Evolutionary conservation across 2,113 vertebrate species (phyloP).

Genomic region (Triplophysa rosa): DNA sequence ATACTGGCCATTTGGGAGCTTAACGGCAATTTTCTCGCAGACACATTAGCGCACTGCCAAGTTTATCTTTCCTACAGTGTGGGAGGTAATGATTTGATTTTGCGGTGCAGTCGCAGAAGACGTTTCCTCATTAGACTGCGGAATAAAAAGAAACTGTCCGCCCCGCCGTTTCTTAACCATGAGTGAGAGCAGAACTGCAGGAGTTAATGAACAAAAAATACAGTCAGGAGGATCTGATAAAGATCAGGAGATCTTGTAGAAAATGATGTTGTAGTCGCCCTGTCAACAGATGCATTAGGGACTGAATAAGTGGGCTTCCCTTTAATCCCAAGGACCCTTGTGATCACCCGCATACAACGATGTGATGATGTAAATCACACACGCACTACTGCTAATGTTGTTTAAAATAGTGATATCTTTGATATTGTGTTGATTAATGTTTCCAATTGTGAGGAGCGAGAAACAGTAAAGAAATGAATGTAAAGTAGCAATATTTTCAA

Average conservation of each 20-base stretch:
- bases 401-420: too few species aligned
- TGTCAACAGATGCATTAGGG: not conserved
- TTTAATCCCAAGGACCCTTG: too few species aligned
- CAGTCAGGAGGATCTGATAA: not conserved
- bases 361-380: too few species aligned
- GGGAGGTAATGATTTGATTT: slow-evolving; percentile 79
- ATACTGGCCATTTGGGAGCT: slow-evolving; percentile 58
- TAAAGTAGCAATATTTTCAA: too few species aligned
- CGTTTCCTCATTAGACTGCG: slow-evolving; percentile 76
- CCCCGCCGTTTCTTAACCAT: not conserved
- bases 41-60: slow-evolving; percentile 68
- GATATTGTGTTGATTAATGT: too few species aligned
- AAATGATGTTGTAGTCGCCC: not conserved
- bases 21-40: slow-evolving; percentile 48
- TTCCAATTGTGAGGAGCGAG: too few species aligned
- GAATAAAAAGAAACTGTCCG: slow-evolving; percentile 48
- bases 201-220: not conserved
- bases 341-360: too few species aligned
- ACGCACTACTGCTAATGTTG: too few species aligned
- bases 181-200: slow-evolving; percentile 49
- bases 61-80: slow-evolving; percentile 78
- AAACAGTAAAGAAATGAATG: too few species aligned
- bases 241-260: slow-evolving; percentile 6
- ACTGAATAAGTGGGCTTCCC: not conserved
- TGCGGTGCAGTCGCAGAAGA: slow-evolving; percentile 63